These are phyloP conservation scores for Grammomys dolichurus DNA, from an alignment of 2,113 vertebrate species.

Conservation along the genomic window DNA sequence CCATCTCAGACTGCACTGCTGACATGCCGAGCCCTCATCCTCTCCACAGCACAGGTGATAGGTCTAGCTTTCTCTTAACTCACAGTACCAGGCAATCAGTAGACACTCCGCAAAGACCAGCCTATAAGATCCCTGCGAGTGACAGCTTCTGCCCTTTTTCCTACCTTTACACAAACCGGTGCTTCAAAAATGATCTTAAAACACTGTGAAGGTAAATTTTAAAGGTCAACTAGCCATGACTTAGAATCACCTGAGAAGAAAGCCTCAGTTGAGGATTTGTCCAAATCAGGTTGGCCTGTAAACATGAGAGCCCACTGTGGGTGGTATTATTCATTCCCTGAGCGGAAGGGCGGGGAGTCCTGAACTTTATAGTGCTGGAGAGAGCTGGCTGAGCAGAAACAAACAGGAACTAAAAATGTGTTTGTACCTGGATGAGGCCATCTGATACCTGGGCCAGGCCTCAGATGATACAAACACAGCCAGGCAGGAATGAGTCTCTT, in stretches of 20 bases:
- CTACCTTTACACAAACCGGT: not conserved
- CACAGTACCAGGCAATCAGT: not conserved
- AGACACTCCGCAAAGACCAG: not conserved
- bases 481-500: not conserved
- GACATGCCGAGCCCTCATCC: accelerated
- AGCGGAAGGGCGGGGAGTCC: not conserved
- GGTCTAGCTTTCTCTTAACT: not conserved
- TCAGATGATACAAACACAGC: not conserved
- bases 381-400: not conserved
- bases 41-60: not conserved
- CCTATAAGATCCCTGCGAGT: not conserved
- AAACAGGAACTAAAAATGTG: not conserved
- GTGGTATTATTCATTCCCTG: no score
- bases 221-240: not conserved
- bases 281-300: not conserved
- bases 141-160: not conserved
- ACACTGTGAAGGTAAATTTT: not conserved
- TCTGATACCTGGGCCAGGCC: not conserved
- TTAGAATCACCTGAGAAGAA: not conserved
- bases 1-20: no score
- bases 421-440: not conserved
- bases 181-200: constrained; percentile 21
- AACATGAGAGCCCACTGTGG: not conserved
- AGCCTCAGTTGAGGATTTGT: not conserved
- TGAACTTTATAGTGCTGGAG: not conserved